Evolutionary conservation across 2,888 invertebrate species (phyloP).

Genomic region (Drosophila peninsularis): DNA sequence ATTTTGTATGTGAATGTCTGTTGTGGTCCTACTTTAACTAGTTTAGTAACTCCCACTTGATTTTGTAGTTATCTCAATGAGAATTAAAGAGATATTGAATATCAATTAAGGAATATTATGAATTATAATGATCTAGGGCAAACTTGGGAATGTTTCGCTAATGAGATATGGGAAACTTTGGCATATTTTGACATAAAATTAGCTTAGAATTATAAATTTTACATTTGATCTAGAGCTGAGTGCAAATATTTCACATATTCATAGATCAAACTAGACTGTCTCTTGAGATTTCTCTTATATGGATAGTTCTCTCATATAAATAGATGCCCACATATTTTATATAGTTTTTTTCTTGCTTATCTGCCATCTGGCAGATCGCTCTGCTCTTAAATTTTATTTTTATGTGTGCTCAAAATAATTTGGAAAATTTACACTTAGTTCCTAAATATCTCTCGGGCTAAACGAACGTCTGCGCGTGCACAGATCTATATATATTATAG

Average conservation of each 20-base stretch:
- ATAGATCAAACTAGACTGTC: background rate
- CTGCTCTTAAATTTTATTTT: conserved; percentile 5
- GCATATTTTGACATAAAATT: background rate
- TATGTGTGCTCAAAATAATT: conserved; percentile 9
- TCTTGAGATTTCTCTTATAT: background rate
- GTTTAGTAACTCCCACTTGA: conserved; percentile 19
- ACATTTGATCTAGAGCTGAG: background rate
- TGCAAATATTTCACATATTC: background rate
- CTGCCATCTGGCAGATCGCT: background rate
- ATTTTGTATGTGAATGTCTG: conserved; percentile 50
- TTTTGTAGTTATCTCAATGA: background rate
- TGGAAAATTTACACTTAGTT: conserved; percentile 28
- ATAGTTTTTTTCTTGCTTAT: background rate
- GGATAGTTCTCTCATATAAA: conserved; percentile 1
- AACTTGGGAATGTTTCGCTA: background rate
- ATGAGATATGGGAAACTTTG: background rate
- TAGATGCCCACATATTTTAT: background rate
- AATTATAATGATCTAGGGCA: background rate
- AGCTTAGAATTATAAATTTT: background rate
- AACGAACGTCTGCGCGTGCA: background rate
- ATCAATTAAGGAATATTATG: background rate
- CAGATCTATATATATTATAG: background rate
- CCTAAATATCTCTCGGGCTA: background rate
- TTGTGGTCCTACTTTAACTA: conserved; percentile 8
- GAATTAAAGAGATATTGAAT: background rate